Evolutionary conservation across 2,113 vertebrate species (phyloP).

Genomic region (Misgurnus anguillicaudatus): DNA sequence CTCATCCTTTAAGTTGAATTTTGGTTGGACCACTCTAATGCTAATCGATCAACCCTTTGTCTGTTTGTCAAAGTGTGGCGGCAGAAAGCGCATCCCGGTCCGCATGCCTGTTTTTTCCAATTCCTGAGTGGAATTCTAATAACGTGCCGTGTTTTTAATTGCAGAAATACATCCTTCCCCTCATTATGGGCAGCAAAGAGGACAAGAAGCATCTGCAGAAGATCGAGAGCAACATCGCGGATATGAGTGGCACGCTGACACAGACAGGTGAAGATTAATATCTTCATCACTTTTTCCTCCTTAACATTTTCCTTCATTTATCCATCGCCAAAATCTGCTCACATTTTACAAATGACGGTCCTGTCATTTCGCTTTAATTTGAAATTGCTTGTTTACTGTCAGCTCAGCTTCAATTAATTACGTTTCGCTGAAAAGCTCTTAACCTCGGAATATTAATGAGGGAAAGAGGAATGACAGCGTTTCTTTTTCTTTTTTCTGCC

Average conservation of each 20-base stretch:
- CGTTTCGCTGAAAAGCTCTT: slow-evolving; percentile 99
- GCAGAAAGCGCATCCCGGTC: background rate
- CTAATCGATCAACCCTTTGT: slow-evolving; percentile 8
- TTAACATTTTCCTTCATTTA: slow-evolving; percentile 96
- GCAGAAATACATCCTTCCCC: slow-evolving; percentile 97
- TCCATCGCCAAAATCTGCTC: slow-evolving; percentile 99
- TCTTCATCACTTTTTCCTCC: slow-evolving; percentile 90
- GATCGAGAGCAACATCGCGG: slow-evolving; percentile 91
- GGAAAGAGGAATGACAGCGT: slow-evolving; percentile 98
- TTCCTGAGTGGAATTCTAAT: slow-evolving; percentile 71
- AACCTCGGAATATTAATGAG: slow-evolving; percentile 99
- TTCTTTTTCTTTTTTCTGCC: slow-evolving; percentile 70
- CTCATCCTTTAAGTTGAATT: background rate
- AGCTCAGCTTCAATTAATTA: slow-evolving; percentile 99
- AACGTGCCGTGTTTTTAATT: slow-evolving; percentile 78
- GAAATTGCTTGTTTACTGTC: slow-evolving; percentile 99
- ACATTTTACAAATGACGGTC: slow-evolving; percentile 98
- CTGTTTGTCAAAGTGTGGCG: slow-evolving; percentile 21
- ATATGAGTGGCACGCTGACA: slow-evolving; percentile 98
- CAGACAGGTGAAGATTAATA: slow-evolving; percentile 99
- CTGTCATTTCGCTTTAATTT: slow-evolving; percentile 99
- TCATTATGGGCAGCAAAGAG: slow-evolving; percentile 93
- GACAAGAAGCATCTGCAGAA: slow-evolving; percentile 98
- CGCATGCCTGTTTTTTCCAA: background rate
- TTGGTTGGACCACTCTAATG: background rate